phyloP scores from a whole-genome alignment of 1,140 invertebrate species.

The Drosophila nasuta region DNA sequence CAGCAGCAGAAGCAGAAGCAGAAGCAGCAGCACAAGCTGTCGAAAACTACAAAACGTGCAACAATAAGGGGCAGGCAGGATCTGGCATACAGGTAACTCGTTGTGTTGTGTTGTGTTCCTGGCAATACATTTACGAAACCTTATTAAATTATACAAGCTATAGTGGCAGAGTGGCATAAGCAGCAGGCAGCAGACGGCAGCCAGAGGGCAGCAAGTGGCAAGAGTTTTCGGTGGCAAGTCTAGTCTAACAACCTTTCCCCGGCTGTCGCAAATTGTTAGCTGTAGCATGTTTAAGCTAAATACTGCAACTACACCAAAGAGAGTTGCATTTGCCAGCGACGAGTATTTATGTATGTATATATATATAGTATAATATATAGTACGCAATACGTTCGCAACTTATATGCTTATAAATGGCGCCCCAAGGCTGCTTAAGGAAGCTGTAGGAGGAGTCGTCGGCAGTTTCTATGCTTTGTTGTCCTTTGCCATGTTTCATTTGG shows the following conservation, averaged over 20 bases:
- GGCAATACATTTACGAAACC: constrained; percentile 69
- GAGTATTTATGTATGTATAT: constrained; percentile 20
- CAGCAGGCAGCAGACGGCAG: constrained; percentile 2
- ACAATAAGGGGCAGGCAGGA: constrained; percentile 42
- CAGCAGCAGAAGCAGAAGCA: background rate
- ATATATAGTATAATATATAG: too few species aligned
- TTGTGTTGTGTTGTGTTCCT: constrained; percentile 29
- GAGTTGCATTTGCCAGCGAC: constrained; percentile 61
- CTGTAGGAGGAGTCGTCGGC: background rate
- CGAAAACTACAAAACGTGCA: constrained; percentile 77
- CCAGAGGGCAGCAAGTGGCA: background rate
- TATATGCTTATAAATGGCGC: constrained; percentile 16
- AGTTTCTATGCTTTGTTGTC: background rate
- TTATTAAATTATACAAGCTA: constrained; percentile 77
- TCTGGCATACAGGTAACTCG: background rate
- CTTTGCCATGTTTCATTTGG: constrained; percentile 40
- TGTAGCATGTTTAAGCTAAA: constrained; percentile 78
- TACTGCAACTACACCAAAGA: constrained; percentile 71
- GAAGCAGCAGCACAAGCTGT: constrained; percentile 51
- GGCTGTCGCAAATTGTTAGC: constrained; percentile 59
- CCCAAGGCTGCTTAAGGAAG: constrained; percentile 4
- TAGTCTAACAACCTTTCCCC: constrained; percentile 38
- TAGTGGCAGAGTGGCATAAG: constrained; percentile 25
- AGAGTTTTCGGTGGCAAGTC: too few species aligned
- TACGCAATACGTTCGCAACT: constrained; percentile 4